These are phyloP conservation scores for Luidia sarsii DNA, from an alignment of 53 echinoderm and acorn worm species.

Conservation along the genomic window DNA sequence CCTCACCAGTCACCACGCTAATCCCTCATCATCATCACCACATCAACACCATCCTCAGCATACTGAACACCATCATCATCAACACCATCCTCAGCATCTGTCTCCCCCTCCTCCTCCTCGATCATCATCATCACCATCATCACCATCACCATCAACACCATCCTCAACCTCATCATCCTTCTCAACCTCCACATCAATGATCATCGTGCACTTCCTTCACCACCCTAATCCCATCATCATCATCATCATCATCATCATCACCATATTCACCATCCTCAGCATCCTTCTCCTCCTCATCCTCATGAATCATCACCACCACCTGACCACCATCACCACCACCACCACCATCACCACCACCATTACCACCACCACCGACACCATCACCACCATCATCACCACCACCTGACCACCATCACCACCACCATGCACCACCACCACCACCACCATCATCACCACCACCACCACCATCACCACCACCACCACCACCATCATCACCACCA, in stretches of 20 bases:
- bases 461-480: not conserved
- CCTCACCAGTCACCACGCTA: not conserved
- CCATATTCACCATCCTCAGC: not conserved
- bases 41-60: constrained; percentile 24
- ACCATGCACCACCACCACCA: too few relatives aligned
- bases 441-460: not conserved
- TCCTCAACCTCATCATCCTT: too few relatives aligned
- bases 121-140: not conserved
- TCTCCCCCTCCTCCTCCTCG: not conserved
- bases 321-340: constrained; percentile 3
- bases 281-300: not conserved
- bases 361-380: too few relatives aligned
- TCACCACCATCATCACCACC: too few relatives aligned
- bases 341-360: not conserved
- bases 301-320: not conserved
- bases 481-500: constrained; percentile 6
- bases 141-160: not conserved
- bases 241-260: too few relatives aligned
- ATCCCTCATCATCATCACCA: not conserved
- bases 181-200: constrained; percentile 3
- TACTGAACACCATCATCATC: constrained; percentile 16
- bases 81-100: too few relatives aligned
- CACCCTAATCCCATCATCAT: not conserved
- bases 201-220: not conserved
- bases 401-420: too few relatives aligned